Conservation (phyloP, 2,888 invertebrate genomes). For the Portevinia maculata region DNA sequence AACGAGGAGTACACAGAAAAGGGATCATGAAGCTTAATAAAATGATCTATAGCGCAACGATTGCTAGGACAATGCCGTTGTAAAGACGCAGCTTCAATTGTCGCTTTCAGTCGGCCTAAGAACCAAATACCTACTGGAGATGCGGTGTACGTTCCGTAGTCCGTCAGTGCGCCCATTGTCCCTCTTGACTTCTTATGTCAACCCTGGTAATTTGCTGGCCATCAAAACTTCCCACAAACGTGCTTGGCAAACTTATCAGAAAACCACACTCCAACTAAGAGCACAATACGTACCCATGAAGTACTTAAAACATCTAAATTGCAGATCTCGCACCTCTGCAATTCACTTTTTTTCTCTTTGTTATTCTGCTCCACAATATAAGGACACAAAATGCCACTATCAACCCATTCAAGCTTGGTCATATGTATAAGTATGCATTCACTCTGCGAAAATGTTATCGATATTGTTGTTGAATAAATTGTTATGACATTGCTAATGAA, state of each 20-base stretch:
- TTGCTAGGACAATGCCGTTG: too few relatives aligned
- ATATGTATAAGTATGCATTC: conserved; percentile 8
- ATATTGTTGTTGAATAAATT: conserved; percentile 47
- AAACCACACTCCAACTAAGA: background rate
- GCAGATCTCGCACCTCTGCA: conserved; percentile 25
- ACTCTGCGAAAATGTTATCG: conserved; percentile 23
- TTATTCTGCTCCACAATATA: background rate
- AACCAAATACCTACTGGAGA: too few relatives aligned
- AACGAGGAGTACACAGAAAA: too few relatives aligned
- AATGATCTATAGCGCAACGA: too few relatives aligned
- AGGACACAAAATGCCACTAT: conserved; percentile 36
- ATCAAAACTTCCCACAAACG: background rate
- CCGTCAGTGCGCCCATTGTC: too few relatives aligned
- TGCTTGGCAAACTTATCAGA: background rate
- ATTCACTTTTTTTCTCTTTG: background rate
- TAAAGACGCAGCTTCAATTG: too few relatives aligned
- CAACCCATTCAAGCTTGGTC: background rate
- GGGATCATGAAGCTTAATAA: too few relatives aligned
- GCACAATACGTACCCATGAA: conserved; percentile 6
- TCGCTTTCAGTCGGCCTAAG: too few relatives aligned
- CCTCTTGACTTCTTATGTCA: too few relatives aligned
- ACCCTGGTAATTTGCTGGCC: too few relatives aligned
- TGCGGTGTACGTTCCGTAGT: too few relatives aligned
- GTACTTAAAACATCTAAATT: conserved; percentile 21
- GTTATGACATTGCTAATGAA: conserved; percentile 43